phyloP scores from a whole-genome alignment of 2,888 invertebrate genomes.

The Athrips mouffetella region DNA sequence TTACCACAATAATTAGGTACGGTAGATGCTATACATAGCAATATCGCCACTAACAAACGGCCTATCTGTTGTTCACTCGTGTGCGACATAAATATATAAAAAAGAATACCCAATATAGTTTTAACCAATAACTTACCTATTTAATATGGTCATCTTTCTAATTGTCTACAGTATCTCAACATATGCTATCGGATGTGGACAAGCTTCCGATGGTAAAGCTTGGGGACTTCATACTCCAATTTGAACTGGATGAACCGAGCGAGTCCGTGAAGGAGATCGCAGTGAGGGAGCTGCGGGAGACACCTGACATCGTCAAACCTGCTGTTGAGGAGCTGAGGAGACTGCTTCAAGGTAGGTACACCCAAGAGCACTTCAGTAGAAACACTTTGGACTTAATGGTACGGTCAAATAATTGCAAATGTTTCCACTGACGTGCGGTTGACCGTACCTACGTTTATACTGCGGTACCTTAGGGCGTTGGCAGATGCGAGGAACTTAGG shows the following conservation, averaged over 20 bases:
- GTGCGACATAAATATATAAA: too few relatives aligned
- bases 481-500: too few relatives aligned
- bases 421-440: too few relatives aligned
- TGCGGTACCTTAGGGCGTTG: too few relatives aligned
- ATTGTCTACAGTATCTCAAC: conserved; percentile 79
- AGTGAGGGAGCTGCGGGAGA: conserved; percentile 81
- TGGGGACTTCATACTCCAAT: conserved; percentile 81
- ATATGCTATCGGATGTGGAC: conserved; percentile 85
- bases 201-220: conserved; percentile 82
- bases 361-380: not conserved
- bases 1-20: too few relatives aligned
- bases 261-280: conserved; percentile 83
- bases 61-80: too few relatives aligned
- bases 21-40: too few relatives aligned
- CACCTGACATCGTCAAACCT: conserved; percentile 79
- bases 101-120: not conserved
- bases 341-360: conserved; percentile 79
- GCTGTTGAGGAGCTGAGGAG: conserved; percentile 77
- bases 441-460: too few relatives aligned
- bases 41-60: too few relatives aligned
- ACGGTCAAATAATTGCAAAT: not conserved
- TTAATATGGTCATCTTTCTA: too few relatives aligned
- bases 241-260: conserved; percentile 83
- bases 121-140: not conserved
- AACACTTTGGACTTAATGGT: not conserved